Conservation (phyloP, 2,888 invertebrate genomes). For the Coleophora flavipennella region DNA sequence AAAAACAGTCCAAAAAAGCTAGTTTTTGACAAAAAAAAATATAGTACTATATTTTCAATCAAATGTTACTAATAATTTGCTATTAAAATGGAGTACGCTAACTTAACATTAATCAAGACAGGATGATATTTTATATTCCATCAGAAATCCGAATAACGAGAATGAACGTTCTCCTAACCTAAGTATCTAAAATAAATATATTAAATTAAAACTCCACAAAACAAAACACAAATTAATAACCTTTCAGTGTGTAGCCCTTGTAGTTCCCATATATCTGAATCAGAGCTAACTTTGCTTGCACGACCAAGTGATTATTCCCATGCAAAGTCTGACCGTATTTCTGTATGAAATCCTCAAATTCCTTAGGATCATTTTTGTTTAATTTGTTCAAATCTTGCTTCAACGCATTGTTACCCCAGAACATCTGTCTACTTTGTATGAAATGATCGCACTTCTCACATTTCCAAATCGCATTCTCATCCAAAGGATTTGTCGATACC, state of each 20-base stretch:
- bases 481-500: conserved; percentile 73
- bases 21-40: too few species aligned
- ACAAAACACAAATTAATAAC: conserved; percentile 36
- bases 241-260: conserved; percentile 67
- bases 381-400: conserved; percentile 71
- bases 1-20: too few species aligned
- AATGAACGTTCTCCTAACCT: too few species aligned
- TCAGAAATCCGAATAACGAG: too few species aligned
- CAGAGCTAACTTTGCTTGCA: conserved; percentile 79
- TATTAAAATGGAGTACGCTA: too few species aligned
- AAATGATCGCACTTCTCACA: conserved; percentile 76
- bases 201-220: too few species aligned
- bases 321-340: conserved; percentile 77
- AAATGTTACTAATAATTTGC: too few species aligned
- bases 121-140: too few species aligned
- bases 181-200: too few species aligned
- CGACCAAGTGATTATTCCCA: conserved; percentile 76
- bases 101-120: too few species aligned
- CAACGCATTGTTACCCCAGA: conserved; percentile 75
- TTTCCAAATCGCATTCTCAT: conserved; percentile 74
- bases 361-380: conserved; percentile 65
- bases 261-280: conserved; percentile 78
- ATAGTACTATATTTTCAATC: too few species aligned
- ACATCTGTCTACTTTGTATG: conserved; percentile 72
- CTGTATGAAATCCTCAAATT: conserved; percentile 75